Evolutionary conservation across 2,113 vertebrate species (phyloP).

Genomic region (Pholis gunnellus): DNA sequence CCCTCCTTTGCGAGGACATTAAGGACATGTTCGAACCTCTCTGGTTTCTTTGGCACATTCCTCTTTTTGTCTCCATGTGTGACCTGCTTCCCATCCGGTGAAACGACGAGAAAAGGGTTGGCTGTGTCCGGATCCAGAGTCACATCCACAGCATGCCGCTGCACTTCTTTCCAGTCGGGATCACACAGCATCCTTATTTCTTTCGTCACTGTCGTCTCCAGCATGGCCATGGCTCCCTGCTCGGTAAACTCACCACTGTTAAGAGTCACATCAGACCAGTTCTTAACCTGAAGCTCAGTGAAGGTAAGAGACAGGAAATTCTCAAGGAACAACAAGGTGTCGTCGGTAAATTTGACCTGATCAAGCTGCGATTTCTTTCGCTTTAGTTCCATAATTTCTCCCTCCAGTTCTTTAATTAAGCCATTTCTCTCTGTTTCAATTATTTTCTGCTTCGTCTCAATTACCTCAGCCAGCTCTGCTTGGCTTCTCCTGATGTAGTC

Average conservation of each 20-base stretch:
- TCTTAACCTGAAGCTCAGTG: constrained; percentile 22
- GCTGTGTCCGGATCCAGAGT: constrained; percentile 68
- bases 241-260: background rate
- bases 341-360: background rate
- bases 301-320: constrained; percentile 6
- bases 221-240: constrained; percentile 4
- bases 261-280: constrained; percentile 44
- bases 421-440: constrained; percentile 28
- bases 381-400: constrained; percentile 56
- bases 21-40: constrained; percentile 51
- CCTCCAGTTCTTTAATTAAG: constrained; percentile 56
- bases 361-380: constrained; percentile 39
- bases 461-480: constrained; percentile 48
- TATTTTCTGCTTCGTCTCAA: constrained; percentile 32
- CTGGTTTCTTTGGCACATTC: background rate
- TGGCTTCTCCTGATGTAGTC: constrained; percentile 59
- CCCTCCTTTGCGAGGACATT: constrained; percentile 62
- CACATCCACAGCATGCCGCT: constrained; percentile 56
- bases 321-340: constrained; percentile 43
- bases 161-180: constrained; percentile 54
- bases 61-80: background rate
- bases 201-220: constrained; percentile 40
- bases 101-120: constrained; percentile 47
- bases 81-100: constrained; percentile 64
- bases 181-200: constrained; percentile 61